Percentiles rank a stretch among this genome's conserved stretches.
Evolutionary conservation across 2,797 vertebrate genomes (phyloP).

Genomic region (Xiphorhynchus erythropygius): DNA sequence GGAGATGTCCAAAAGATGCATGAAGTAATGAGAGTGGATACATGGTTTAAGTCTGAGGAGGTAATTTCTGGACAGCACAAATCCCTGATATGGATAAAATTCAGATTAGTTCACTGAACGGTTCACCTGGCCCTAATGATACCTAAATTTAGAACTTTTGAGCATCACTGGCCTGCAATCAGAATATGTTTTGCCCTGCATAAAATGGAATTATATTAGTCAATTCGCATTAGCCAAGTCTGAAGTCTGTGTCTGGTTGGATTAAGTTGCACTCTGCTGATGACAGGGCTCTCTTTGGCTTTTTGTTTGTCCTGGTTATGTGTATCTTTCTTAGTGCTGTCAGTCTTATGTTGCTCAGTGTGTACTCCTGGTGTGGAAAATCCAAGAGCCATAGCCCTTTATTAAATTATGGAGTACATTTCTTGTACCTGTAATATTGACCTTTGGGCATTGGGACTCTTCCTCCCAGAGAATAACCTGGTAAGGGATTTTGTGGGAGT

Average conservation of each 20-base stretch:
- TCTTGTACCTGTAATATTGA: conserved; percentile 8
- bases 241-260: conserved; percentile 60
- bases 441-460: neutral
- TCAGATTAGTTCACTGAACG: conserved; percentile 4
- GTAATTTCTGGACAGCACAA: neutral
- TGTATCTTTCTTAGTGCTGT: neutral
- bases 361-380: neutral
- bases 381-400: neutral
- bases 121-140: conserved; percentile 40
- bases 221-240: conserved; percentile 60
- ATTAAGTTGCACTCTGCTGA: conserved; percentile 64
- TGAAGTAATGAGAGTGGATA: neutral
- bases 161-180: conserved; percentile 54
- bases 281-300: conserved; percentile 15
- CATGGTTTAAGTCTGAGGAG: neutral
- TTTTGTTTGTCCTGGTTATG: conserved; percentile 40
- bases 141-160: conserved; percentile 45
- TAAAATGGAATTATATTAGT: conserved; percentile 68
- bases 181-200: conserved; percentile 66
- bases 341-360: neutral
- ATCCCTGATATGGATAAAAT: conserved; percentile 30
- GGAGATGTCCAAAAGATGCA: neutral
- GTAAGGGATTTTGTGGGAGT: neutral
- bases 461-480: neutral
- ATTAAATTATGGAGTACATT: neutral